Evolutionary conservation across 2,888 invertebrate species (phyloP), one percentile per base, ranked within the genome.

Genomic region (Ecliptopera silaceata): DNA sequence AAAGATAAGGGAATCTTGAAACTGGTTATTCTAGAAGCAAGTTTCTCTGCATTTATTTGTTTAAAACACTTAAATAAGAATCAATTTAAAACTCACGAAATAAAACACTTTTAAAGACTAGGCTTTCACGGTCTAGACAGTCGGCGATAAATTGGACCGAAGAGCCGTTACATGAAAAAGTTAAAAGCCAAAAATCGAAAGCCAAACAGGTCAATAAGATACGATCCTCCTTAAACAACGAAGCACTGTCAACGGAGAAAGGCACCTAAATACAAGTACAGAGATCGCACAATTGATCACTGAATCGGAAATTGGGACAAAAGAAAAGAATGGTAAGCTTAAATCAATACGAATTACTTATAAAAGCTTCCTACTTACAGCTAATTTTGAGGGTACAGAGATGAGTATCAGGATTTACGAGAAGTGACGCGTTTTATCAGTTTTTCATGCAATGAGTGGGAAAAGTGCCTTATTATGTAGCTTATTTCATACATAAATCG

Each of bases 91-190:
- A 10, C 20, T 17, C 44, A 38, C 15, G 47, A 3, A 8, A 39
- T 39, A 41, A 48, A 48, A 49, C 49, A 49, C 48, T 44, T 47
- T 46, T 39, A 32, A 56, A 47, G 26, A 48, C 57, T 52, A 57
- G 48, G 36, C 47, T 47, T 47, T 48, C 29, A 41, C 48, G 32
- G 45, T 45, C 49, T 45, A 53, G 58, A 56, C 56, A 26, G 41
- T 11, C 29, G 18, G 26, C 22, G 38, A 65, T 70, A 70, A 79
- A 80, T 66, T 72, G 71, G 80, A 74, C 70, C 77, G 66, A 72
- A 56, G 69, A 81, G 83, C 84, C 80, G 84, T 83, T 80, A 68
- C 60, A 60, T 60, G 66, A 70, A 75, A 80, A 74, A 77, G 76
- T 68, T 68, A 72, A 74, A 76, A 74, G 70, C 72, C 69, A 67